Evolutionary conservation across 2,797 vertebrate species (phyloP).

Genomic region (Syncerus caffer): DNA sequence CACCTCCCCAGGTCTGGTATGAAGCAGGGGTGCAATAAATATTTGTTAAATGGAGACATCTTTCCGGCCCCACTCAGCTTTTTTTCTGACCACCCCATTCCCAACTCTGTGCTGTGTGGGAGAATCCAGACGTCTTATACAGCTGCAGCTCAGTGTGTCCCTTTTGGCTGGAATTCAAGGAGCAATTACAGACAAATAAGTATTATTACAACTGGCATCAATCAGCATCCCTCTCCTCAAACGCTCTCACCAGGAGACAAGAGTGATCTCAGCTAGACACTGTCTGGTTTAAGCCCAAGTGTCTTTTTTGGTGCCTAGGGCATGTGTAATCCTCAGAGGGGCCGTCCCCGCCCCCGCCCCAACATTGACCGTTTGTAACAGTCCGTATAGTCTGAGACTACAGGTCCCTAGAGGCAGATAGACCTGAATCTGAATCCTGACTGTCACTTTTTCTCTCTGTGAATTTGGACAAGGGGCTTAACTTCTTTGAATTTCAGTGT

Average conservation of each 20-base stretch:
- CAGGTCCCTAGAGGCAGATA: not conserved
- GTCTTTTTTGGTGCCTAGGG: not conserved
- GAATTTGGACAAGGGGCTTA: not conserved
- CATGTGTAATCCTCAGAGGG: not conserved
- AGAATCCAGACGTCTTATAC: slow-evolving; percentile 52
- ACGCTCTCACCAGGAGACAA: slow-evolving; percentile 44
- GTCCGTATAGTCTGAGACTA: not conserved
- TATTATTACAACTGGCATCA: slow-evolving; percentile 57
- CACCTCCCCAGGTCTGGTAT: not conserved
- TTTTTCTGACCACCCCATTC: slow-evolving; percentile 12
- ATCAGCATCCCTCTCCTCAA: slow-evolving; percentile 54
- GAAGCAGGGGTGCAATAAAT: not conserved
- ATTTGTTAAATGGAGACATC: not conserved
- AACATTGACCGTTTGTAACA: not conserved
- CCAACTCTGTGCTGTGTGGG: not conserved
- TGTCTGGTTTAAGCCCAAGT: not conserved
- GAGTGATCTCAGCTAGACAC: not conserved
- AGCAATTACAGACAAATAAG: slow-evolving; percentile 69
- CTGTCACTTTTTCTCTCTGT: not conserved
- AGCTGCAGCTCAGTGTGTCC: slow-evolving; percentile 51
- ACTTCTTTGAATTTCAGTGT: not conserved
- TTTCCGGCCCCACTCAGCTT: not conserved
- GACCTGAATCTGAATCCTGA: not conserved
- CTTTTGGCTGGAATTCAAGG: slow-evolving; percentile 64
- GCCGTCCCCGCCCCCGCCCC: not conserved